Evolutionary conservation across 2,113 vertebrate species (phyloP).

Genomic region (Columba livia): DNA sequence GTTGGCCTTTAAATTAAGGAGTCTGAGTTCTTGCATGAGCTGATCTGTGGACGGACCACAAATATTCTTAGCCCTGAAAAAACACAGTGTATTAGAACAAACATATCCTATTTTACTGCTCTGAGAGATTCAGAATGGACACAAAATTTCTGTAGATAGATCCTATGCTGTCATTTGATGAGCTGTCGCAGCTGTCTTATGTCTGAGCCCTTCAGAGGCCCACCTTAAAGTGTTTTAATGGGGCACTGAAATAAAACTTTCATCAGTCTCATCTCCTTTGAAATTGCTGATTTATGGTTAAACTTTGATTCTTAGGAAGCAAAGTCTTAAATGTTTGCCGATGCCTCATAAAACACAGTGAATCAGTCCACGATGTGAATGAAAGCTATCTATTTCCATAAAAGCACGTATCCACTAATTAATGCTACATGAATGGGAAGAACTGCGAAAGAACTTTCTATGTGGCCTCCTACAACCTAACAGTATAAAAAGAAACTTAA

Average conservation of each 20-base stretch:
- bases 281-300: not conserved
- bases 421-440: not conserved
- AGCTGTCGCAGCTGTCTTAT: not conserved
- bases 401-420: not conserved
- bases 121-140: not conserved
- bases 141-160: not conserved
- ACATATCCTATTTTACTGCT: not conserved
- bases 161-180: not conserved
- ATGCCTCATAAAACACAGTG: not conserved
- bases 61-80: not conserved
- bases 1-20: not conserved
- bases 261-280: not conserved
- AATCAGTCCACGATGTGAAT: not conserved
- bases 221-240: not conserved
- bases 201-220: not conserved
- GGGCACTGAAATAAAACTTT: not conserved
- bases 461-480: not conserved
- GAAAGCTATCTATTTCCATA: not conserved
- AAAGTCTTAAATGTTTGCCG: not conserved
- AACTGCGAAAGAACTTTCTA: slow-evolving; percentile 1
- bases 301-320: not conserved
- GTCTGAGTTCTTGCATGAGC: not conserved
- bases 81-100: not conserved
- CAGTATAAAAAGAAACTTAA: slow-evolving; percentile 1
- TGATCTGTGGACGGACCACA: not conserved